Conservation (phyloP, 37 sponge, comb jelly and placozoan genomes). For the Hormiphora californensis region DNA sequence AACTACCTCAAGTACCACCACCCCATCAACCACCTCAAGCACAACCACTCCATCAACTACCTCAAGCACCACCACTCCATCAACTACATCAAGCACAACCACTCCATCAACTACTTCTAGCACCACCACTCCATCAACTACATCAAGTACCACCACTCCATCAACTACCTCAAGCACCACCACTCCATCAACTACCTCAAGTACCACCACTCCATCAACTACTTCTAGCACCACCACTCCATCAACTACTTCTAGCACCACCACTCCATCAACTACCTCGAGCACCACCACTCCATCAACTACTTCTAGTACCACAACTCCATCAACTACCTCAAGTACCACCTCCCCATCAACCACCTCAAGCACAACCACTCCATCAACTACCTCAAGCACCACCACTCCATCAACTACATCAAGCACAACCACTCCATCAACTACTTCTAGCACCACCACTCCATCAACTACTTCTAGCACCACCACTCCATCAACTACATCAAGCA, state of each 20-base stretch:
- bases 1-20: not conserved
- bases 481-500: no score
- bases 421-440: not conserved
- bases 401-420: not conserved
- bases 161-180: not conserved
- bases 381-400: not conserved
- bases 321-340: not conserved
- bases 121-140: not conserved
- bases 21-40: not conserved
- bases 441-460: no score
- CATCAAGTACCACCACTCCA: not conserved
- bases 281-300: no score
- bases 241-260: not conserved
- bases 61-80: no score
- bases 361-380: not conserved
- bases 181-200: not conserved
- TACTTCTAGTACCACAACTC: no score
- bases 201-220: not conserved
- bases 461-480: no score
- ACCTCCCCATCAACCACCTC: not conserved
- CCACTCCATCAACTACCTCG: not conserved
- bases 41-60: no score
- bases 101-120: not conserved
- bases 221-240: not conserved
- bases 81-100: no score